Evolutionary conservation across 23 tunicate species (phyloP), one percentile per base, ranked within the genome.

Genomic region (Trididemnum nubilum): DNA sequence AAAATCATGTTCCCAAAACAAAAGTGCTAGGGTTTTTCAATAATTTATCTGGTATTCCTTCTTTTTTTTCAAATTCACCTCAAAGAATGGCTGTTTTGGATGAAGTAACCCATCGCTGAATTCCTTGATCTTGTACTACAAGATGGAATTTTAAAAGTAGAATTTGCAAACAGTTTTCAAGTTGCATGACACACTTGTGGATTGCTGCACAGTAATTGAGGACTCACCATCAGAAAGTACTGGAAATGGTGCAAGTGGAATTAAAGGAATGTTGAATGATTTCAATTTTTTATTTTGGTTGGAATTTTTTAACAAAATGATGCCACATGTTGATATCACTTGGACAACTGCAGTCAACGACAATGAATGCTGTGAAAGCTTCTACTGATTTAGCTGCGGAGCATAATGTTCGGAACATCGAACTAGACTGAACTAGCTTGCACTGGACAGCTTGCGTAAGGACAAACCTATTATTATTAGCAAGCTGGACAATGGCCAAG

Each of bases 231-330:
- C 82, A 78, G 71, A 59, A 23, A 60, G 44, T 58, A 78, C 71
- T 2, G 70, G 24, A 19, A 34, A 21, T 58, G 70, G 26, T 36
- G 82, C 44, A 3, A 33, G 71, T 33, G 82, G 82, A 28, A 78
- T 78, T 35, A 58, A 58, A 54, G 34, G 44, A 78, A 35, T 58
- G 71, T n/a, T 78, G 71, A 60, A 54, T 58, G 82, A 78, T 33
- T 2, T 39, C 12, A 34, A 60, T 60, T 76, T 78, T 44, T 44
- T 7, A 44, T 44, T 44, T 44, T 44, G 54, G 54, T 15, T 44
- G 54, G 15, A 44, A 9, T 15, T 7, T 44, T 44, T 44, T 44
- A 9, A 44, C 9, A 9, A 7, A 44, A 44, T 44, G 9, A 44
- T 44, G 82, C 82, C 71, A 25, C 81, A 39, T 44, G 64, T 76